phyloP scores from a whole-genome alignment of 2,113 vertebrate genomes.

The Vireo altiloquus region DNA sequence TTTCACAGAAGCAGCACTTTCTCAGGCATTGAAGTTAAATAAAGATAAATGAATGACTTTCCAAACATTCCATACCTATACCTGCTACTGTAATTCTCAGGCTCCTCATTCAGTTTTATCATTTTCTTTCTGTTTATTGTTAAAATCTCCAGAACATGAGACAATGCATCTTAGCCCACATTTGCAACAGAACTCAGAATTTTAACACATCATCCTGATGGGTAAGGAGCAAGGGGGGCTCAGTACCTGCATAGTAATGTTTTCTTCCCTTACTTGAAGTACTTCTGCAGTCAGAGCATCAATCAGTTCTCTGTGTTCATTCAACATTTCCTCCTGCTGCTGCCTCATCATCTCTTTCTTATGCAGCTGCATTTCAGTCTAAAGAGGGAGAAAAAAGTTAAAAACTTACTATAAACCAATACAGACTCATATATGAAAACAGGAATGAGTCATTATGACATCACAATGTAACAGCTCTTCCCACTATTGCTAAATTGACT shows the following conservation, averaged over 20 bases:
- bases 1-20: not conserved
- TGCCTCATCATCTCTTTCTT: constrained; percentile 70
- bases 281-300: constrained; percentile 90
- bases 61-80: not conserved
- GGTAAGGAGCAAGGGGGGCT: not conserved
- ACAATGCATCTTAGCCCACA: not conserved
- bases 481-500: not conserved
- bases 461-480: not conserved
- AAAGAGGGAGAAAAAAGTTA: not conserved
- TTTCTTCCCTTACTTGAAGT: constrained; percentile 82
- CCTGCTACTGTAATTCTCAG: not conserved
- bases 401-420: not conserved
- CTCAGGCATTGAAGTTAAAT: not conserved
- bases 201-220: not conserved
- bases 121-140: not conserved
- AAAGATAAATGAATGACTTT: not conserved
- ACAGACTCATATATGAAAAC: not conserved
- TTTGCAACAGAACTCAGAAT: not conserved
- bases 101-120: not conserved
- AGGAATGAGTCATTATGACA: not conserved
- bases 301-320: constrained; percentile 83
- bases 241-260: constrained; percentile 75
- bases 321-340: constrained; percentile 72
- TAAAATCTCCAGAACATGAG: not conserved
- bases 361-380: constrained; percentile 79